Evolutionary conservation across 2,113 vertebrate species (phyloP).

Genomic region (Camelus bactrianus): DNA sequence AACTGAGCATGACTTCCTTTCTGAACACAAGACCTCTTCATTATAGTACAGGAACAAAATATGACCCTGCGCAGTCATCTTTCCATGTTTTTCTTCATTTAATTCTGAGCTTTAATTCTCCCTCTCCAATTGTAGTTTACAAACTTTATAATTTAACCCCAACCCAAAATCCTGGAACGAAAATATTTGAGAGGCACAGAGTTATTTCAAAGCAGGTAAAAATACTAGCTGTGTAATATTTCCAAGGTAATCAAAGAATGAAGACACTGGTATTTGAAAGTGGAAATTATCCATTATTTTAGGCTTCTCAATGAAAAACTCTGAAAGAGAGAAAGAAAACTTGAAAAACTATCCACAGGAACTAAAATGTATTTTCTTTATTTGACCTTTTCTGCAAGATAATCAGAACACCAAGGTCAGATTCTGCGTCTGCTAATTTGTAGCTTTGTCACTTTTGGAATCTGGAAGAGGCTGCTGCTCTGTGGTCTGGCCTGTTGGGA

Average conservation of each 20-base stretch:
- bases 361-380: constrained; percentile 43
- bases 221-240: constrained; percentile 76
- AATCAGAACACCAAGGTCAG: background rate
- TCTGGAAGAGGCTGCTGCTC: background rate
- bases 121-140: constrained; percentile 65
- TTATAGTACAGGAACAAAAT: background rate
- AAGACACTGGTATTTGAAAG: constrained; percentile 46
- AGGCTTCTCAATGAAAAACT: constrained; percentile 53
- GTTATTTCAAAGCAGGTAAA: constrained; percentile 79
- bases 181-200: constrained; percentile 79
- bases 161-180: constrained; percentile 76
- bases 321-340: constrained; percentile 9
- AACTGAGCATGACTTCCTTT: constrained; percentile 29
- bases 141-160: constrained; percentile 76
- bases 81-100: constrained; percentile 78
- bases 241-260: constrained; percentile 46
- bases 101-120: constrained; percentile 82
- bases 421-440: background rate
- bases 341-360: constrained; percentile 21
- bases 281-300: constrained; percentile 46
- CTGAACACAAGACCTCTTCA: constrained; percentile 60
- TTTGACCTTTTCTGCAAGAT: constrained; percentile 15
- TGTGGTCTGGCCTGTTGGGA: background rate
- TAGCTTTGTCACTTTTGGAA: background rate
- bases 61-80: background rate